Percentiles rank a stretch among this genome's conserved stretches.
Evolutionary conservation across 2,888 invertebrate species (phyloP).

Genomic region (Galerucella calmariensis): DNA sequence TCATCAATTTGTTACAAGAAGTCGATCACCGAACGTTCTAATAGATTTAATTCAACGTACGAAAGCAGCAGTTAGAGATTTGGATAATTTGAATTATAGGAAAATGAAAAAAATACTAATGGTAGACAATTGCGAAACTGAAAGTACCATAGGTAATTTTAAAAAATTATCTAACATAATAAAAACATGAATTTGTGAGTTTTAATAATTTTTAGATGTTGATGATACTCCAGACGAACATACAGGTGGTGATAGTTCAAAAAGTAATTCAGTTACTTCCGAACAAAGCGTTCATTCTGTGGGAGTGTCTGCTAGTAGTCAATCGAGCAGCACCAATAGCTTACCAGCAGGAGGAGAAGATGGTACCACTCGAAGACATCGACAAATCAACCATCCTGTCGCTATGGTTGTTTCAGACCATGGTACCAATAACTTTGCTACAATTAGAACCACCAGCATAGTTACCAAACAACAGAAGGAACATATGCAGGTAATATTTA

Average conservation of each 20-base stretch:
- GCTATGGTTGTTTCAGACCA: conserved; percentile 78
- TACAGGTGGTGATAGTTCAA: conserved; percentile 91
- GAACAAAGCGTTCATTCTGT: conserved; percentile 88
- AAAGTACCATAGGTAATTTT: conserved; percentile 79
- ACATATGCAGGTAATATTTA: conserved; percentile 81
- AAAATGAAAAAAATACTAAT: conserved; percentile 99
- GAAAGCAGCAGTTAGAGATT: conserved; percentile 94
- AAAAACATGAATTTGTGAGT: neutral
- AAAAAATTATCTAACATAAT: neutral
- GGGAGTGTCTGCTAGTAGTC: conserved; percentile 84
- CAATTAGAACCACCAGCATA: conserved; percentile 96
- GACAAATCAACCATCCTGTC: conserved; percentile 66
- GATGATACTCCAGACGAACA: conserved; percentile 88
- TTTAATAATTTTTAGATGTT: conserved; percentile 65
- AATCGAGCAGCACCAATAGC: conserved; percentile 83
- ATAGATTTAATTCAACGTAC: conserved; percentile 94
- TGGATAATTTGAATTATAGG: conserved; percentile 95
- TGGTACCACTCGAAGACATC: conserved; percentile 56
- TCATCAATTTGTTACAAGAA: conserved; percentile 87
- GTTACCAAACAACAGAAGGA: conserved; percentile 98
- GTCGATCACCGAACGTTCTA: conserved; percentile 84
- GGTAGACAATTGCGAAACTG: conserved; percentile 90
- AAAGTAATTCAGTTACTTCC: conserved; percentile 93
- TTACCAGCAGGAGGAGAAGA: conserved; percentile 67
- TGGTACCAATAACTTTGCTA: conserved; percentile 96